Evolutionary conservation across 53 echinoderm and acorn worm species (phyloP).

Genomic region (Apostichopus leukothele): DNA sequence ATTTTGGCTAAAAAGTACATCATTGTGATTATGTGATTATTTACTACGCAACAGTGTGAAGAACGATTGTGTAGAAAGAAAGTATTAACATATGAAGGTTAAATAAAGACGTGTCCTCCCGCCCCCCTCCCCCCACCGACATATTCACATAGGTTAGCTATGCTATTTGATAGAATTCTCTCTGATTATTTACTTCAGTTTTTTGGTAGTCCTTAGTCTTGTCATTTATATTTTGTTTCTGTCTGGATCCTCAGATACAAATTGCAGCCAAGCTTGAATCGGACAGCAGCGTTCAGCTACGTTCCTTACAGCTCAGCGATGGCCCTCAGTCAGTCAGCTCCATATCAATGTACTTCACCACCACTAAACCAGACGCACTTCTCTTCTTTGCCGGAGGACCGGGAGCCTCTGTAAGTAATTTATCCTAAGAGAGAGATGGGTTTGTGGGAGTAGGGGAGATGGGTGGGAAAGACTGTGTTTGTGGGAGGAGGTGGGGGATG

Average conservation of each 20-base stretch:
- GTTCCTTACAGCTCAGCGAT: slow-evolving; percentile 32
- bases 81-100: too few species aligned
- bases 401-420: slow-evolving; percentile 55
- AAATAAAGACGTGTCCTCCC: too few species aligned
- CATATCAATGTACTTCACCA: slow-evolving; percentile 74
- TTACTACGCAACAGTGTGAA: too few species aligned
- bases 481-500: not conserved
- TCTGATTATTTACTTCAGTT: not conserved
- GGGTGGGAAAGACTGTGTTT: not conserved
- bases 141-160: too few species aligned
- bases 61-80: too few species aligned
- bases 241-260: slow-evolving; percentile 63
- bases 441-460: not conserved
- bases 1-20: too few species aligned
- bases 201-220: not conserved
- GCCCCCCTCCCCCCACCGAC: too few species aligned
- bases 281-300: slow-evolving; percentile 61
- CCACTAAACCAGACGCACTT: slow-evolving; percentile 61
- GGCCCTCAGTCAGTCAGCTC: slow-evolving; percentile 58
- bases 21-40: too few species aligned
- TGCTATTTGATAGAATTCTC: not conserved
- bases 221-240: not conserved
- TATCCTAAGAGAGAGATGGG: not conserved
- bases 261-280: slow-evolving; percentile 82
- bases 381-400: slow-evolving; percentile 88